These are phyloP conservation scores for Trypoxylon attenuatum DNA, from an alignment of 2,888 invertebrate genomes.

Conservation along the genomic window DNA sequence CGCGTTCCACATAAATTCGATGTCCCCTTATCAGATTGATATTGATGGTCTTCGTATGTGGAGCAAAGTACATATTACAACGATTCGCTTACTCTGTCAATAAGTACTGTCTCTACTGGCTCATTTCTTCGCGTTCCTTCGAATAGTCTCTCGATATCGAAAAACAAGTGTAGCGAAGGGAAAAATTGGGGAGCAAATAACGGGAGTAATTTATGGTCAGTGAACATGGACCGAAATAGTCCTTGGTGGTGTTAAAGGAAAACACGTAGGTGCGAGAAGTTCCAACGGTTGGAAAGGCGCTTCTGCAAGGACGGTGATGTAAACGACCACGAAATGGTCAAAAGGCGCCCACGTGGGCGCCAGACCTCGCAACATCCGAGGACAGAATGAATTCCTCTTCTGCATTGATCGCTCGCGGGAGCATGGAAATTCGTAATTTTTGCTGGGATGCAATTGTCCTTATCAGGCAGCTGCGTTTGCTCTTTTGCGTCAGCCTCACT, in stretches of 20 bases:
- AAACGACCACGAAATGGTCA: slow-evolving; percentile 2
- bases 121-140: neutral
- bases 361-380: slow-evolving; percentile 34
- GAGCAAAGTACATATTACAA: too few relatives aligned
- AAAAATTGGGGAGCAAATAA: neutral
- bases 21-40: too few relatives aligned
- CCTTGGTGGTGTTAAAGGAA: neutral
- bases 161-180: neutral
- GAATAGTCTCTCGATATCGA: neutral
- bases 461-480: slow-evolving; percentile 35
- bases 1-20: too few relatives aligned
- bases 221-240: neutral
- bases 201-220: neutral
- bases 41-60: too few relatives aligned
- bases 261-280: neutral
- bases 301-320: slow-evolving; percentile 2
- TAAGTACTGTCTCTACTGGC: neutral
- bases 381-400: slow-evolving; percentile 1
- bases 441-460: slow-evolving; percentile 14
- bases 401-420: slow-evolving; percentile 10
- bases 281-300: slow-evolving; percentile 2
- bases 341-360: slow-evolving; percentile 37
- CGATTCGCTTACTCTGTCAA: too few relatives aligned
- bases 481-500: slow-evolving; percentile 17
- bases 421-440: slow-evolving; percentile 13